Base-by-base conservation (phyloP, 2,797 vertebrate genomes). In the Eleutherodactylus coqui region DNA sequence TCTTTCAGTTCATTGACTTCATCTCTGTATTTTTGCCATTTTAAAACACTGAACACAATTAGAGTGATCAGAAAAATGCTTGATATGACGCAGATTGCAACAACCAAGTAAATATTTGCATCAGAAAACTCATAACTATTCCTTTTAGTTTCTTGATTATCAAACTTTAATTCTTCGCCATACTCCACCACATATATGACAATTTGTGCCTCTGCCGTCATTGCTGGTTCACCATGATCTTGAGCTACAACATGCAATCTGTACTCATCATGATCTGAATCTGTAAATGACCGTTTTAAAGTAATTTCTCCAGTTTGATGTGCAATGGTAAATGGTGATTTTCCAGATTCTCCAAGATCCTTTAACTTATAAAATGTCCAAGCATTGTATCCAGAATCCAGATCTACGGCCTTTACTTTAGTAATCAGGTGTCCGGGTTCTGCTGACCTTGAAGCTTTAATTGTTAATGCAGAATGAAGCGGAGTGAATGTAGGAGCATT, bases 111-210 rank as follows among this genome's bases (percentile, higher is more conserved):
- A 27, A 87, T 4, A 53, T 89, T 88, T 60, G 75, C 45, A 24
- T 84, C 64, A n/a, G 36, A 41, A 85, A 87, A 83, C 9, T 51
- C 75, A 16, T 78, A 58, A 7, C 4, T 4, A 14, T 10, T 85
- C 32, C 34, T 9, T 36, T 34, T 72, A 13, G 76, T 73, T 16
- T 77, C 58, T 14, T 79, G n/a, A 64, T 14, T 51, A 0, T 70
- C 5, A 29, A 67, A 5, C 0, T 13, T 43, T 11, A 79, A 45
- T n/a, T 72, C 76, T 5, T 85, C 76, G 72, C 3, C 91, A 11
- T 93, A 91, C 55, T 96, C 95, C 92, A 95, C 92, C 76, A 96
- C 92, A 0, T 95, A 93, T 69, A 96, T 92, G 7, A 95, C 91
- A 45, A 96, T 83, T 2, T 93, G 95, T 85, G 94, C 91, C 0